Conservation (phyloP, 2,113 vertebrate genomes). For the Brachypodius melanocephalos region DNA sequence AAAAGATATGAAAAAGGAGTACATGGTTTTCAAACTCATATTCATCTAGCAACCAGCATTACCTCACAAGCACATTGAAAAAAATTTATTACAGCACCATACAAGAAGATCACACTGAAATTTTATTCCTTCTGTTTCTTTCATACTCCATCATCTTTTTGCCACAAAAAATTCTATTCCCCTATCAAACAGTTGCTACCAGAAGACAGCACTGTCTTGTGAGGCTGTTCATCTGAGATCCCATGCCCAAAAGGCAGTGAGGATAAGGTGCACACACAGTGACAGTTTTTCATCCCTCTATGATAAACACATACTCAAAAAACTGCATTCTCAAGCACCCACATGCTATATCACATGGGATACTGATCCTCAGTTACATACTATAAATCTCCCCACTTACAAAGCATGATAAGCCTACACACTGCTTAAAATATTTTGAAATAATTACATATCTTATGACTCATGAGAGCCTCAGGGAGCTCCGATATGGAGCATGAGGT, state of each 20-base stretch:
- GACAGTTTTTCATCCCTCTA: background rate
- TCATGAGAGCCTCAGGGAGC: background rate
- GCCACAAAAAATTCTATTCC: background rate
- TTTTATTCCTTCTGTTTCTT: background rate
- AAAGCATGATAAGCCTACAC: background rate
- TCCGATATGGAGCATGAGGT: fast-evolving
- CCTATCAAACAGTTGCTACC: background rate
- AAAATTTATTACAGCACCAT: background rate
- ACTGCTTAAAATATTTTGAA: background rate
- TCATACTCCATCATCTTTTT: background rate
- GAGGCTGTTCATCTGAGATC: background rate
- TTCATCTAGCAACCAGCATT: background rate
- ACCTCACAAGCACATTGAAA: background rate
- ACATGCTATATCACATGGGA: background rate
- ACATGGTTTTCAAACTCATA: background rate
- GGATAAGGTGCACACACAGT: background rate
- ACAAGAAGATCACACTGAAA: background rate
- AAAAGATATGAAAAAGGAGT: background rate
- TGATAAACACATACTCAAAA: background rate
- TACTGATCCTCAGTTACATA: background rate
- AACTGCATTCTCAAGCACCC: background rate
- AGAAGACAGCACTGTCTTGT: background rate
- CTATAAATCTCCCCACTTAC: background rate
- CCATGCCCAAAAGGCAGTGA: background rate
- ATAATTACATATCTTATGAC: background rate